These are phyloP conservation scores for Psilopsiagon aymara DNA, from an alignment of 2,113 vertebrate species.

Conservation along the genomic window DNA sequence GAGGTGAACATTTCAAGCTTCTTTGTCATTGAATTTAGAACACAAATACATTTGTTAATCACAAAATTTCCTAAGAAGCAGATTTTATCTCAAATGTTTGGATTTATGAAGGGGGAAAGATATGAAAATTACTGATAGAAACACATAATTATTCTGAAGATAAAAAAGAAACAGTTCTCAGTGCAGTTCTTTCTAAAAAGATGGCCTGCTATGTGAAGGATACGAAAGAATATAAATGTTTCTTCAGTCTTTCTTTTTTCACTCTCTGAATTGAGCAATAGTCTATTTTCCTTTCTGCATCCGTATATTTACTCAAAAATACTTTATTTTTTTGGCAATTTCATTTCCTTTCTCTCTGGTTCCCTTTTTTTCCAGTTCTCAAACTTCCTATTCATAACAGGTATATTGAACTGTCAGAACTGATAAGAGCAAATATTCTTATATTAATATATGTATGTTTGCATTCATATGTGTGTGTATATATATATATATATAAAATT, in stretches of 20 bases:
- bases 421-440: background rate
- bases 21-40: background rate
- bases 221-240: background rate
- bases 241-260: background rate
- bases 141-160: background rate
- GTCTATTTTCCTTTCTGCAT: background rate
- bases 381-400: background rate
- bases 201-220: accelerated
- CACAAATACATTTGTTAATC: background rate
- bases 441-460: background rate
- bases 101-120: accelerated
- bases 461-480: background rate
- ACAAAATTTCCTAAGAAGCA: background rate
- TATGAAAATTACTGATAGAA: background rate
- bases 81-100: background rate
- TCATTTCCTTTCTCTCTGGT: accelerated
- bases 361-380: background rate
- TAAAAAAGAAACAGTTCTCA: background rate
- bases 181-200: background rate
- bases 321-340: background rate
- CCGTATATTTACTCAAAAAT: background rate
- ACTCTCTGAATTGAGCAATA: background rate
- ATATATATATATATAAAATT: background rate
- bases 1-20: background rate
- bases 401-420: background rate